Conservation (phyloP, 2,113 vertebrate genomes). For the Triplophysa siluroides region DNA sequence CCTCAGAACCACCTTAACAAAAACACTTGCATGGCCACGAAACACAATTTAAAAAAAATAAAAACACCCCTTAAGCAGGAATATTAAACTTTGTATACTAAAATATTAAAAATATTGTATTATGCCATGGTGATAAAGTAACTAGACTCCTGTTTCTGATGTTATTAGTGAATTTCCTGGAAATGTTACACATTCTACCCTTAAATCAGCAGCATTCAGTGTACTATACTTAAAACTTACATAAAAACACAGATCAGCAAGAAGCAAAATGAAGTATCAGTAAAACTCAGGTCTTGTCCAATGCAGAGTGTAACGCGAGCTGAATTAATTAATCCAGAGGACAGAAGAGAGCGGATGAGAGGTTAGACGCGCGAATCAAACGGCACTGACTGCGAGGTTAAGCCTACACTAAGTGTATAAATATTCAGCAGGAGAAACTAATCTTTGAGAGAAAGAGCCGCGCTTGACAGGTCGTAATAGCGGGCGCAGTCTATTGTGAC, state of each 20-base stretch:
- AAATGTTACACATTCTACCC: not conserved
- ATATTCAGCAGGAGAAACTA: constrained; percentile 72
- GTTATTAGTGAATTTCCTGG: not conserved
- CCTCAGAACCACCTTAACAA: no score
- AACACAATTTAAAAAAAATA: no score
- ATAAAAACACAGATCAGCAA: not conserved
- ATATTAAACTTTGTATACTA: no score
- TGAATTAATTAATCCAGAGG: constrained; percentile 4
- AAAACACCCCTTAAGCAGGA: no score
- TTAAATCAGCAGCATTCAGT: not conserved
- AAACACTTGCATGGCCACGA: no score
- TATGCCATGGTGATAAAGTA: no score
- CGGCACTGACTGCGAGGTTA: constrained; percentile 40
- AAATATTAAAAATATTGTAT: no score
- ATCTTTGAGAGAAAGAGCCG: constrained; percentile 68
- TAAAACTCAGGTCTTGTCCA: no score
- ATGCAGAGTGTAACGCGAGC: not conserved
- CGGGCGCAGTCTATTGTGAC: constrained; percentile 74
- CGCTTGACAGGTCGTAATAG: constrained; percentile 73
- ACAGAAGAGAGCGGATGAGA: not conserved
- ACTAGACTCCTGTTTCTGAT: no score
- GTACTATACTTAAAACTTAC: not conserved
- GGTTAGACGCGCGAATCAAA: constrained; percentile 47
- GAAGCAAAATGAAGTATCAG: not conserved
- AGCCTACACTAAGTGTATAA: constrained; percentile 65